Conservation (phyloP, 2,888 invertebrate genomes). For the Microctonus brassicae region DNA sequence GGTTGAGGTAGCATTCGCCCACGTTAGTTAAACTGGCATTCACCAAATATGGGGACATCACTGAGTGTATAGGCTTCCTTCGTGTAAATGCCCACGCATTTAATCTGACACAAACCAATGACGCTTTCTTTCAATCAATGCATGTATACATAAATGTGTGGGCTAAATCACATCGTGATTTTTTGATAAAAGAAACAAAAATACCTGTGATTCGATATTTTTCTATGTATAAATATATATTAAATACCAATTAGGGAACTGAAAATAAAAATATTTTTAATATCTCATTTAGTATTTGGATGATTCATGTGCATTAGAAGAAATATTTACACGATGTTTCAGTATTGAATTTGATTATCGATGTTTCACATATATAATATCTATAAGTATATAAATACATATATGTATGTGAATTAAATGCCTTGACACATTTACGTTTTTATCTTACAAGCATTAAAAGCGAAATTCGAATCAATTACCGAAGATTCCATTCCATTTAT, state of each 20-base stretch:
- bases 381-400: not conserved
- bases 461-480: not conserved
- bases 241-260: not conserved
- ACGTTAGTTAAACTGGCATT: constrained; percentile 55
- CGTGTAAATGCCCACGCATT: constrained; percentile 15
- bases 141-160: not conserved
- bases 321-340: constrained; percentile 9
- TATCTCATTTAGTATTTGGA: not conserved
- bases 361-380: not conserved
- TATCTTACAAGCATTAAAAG: not conserved
- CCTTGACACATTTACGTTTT: constrained; percentile 14
- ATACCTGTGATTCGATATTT: not conserved
- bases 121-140: constrained; percentile 28
- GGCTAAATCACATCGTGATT: constrained; percentile 5
- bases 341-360: not conserved
- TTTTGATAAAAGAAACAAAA: not conserved
- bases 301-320: not conserved
- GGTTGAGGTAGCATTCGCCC: constrained; percentile 53
- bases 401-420: not conserved
- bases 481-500: not conserved
- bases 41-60: constrained; percentile 58
- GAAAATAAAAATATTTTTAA: not conserved
- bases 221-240: not conserved
- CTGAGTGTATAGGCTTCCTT: not conserved
- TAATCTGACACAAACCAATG: constrained; percentile 21